These are phyloP conservation scores for Pygoscelis adeliae DNA, from an alignment of 2,113 vertebrate genomes.

Conservation along the genomic window DNA sequence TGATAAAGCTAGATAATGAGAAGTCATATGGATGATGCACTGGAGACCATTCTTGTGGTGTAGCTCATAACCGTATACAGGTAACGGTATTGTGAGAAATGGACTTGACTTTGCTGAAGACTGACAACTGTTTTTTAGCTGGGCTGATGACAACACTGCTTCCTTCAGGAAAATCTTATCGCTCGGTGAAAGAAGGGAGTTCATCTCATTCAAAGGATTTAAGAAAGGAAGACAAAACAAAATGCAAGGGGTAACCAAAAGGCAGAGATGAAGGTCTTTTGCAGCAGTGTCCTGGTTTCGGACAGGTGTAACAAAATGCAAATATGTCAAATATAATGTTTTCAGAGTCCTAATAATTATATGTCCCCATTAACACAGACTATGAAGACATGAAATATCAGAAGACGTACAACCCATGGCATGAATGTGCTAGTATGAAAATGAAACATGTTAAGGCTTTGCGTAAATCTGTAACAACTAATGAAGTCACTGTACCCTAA, in stretches of 20 bases:
- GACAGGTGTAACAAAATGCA: background rate
- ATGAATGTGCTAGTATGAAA: background rate
- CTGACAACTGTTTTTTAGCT: background rate
- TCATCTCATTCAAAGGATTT: background rate
- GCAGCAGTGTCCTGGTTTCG: background rate
- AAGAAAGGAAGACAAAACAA: background rate
- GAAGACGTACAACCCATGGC: background rate
- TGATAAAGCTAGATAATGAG: background rate
- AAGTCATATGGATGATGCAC: background rate
- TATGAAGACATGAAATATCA: background rate
- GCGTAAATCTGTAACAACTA: background rate
- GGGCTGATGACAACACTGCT: background rate
- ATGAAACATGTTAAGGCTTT: background rate
- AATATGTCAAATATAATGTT: background rate
- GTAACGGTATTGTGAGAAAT: background rate
- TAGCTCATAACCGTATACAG: background rate
- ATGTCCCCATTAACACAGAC: background rate
- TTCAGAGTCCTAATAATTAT: background rate
- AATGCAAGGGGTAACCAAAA: background rate
- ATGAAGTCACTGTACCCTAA: background rate
- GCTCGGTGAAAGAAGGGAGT: background rate
- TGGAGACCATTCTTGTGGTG: background rate
- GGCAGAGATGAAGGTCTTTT: background rate
- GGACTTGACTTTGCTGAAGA: background rate
- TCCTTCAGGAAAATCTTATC: background rate